Base-by-base conservation (phyloP, 2,888 invertebrate species). In the Scotopteryx bipunctaria region DNA sequence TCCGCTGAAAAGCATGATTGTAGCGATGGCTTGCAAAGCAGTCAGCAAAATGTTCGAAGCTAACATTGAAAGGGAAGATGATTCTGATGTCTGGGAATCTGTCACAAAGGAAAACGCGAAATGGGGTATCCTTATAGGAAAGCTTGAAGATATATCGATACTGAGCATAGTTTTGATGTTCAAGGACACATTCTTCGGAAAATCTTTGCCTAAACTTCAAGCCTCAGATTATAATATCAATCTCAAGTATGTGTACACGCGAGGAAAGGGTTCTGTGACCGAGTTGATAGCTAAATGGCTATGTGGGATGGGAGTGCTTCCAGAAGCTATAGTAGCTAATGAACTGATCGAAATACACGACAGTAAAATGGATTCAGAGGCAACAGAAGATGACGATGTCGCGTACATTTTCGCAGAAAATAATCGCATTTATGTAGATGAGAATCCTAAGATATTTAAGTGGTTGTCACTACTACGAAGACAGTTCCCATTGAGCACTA, bases 221-320 rank as follows among this genome's bases (percentile, higher is more conserved):
- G 87, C 92, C 49, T 88, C 91, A 21, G 84, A 91, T 33, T 91
- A 92, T 0, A 92, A 92, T 66, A 91, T 94, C 47, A 94, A 94
- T 78, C 81, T 94, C 19, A 94, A 93, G 71, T 92, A 92, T 54
- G 92, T 94, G 53, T 91, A 94, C 31, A 90, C 91, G 23, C 91
- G 92, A 67, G 94, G 94, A 1, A 92, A 92, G 91, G 97, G 98
- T 23, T 95, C 96, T n/a, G 94, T 98, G 5, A 95, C 97, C 0
- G 98, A 98, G 79, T 83, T 97, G 43, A 95, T 97, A 32, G 95
- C 97, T 0, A 95, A 95, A 73, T 98, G 98, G 97, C 87, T 98
- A 14, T 94, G 94, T 42, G 91, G 93, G 13, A 92, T 94, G 61
- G 95, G 95, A 6, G 86, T 96, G 3, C 89, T 94, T 69, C 95